Evolutionary conservation across 2,888 invertebrate species (phyloP).

Genomic region (Spilosoma lubricipeda): DNA sequence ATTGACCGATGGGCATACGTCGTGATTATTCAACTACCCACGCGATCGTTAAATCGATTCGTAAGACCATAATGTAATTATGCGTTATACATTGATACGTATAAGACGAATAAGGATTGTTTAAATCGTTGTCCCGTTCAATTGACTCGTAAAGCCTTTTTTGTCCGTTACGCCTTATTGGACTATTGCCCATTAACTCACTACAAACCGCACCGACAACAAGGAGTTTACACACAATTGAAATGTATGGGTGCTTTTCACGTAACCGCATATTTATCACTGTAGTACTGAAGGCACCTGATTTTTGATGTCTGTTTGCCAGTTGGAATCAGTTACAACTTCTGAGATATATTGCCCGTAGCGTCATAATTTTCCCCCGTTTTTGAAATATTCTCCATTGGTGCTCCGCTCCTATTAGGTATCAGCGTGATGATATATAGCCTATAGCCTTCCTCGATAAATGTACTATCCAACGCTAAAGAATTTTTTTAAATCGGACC

Average conservation of each 20-base stretch:
- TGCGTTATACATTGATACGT: constrained; percentile 38
- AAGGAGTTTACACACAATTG: constrained; percentile 29
- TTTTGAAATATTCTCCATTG: too few species aligned
- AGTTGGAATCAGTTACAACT: neutral
- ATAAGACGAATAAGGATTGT: constrained; percentile 32
- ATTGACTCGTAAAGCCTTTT: constrained; percentile 49
- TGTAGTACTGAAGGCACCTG: constrained; percentile 15
- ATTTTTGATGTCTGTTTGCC: constrained; percentile 14
- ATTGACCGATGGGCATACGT: constrained; percentile 57
- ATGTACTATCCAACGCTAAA: too few species aligned
- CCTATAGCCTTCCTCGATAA: too few species aligned
- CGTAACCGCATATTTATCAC: constrained; percentile 35
- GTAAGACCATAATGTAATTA: constrained; percentile 57
- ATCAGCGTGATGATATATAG: too few species aligned
- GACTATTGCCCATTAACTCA: constrained; percentile 16
- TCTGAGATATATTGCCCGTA: too few species aligned
- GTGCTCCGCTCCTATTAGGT: too few species aligned
- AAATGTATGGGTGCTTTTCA: constrained; percentile 41
- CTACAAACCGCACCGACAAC: constrained; percentile 9
- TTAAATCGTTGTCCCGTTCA: constrained; percentile 30
- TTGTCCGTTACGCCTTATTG: constrained; percentile 20
- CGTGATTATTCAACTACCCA: constrained; percentile 63
- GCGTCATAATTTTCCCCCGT: too few species aligned
- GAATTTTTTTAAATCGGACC: too few species aligned
- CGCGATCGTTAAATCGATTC: constrained; percentile 63